phyloP scores from a whole-genome alignment of 2,888 invertebrate genomes.

The Chouioia cunea region DNA sequence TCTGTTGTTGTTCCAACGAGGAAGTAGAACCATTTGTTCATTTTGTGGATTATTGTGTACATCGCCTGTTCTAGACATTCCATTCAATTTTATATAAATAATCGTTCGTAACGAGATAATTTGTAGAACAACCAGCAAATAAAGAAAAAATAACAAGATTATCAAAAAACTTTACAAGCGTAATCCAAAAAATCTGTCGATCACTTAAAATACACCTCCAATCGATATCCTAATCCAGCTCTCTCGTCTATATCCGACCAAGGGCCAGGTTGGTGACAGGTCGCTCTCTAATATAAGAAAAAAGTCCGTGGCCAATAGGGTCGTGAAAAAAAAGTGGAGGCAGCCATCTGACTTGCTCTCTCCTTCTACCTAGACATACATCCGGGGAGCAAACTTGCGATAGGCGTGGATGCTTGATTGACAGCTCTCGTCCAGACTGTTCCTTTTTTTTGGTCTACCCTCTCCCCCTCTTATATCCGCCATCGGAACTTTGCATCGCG shows the following conservation, averaged over 20 bases:
- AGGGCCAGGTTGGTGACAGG: background rate
- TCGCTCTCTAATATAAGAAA: background rate
- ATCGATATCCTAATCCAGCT: too few species aligned
- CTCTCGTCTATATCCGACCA: background rate
- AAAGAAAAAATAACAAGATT: too few species aligned
- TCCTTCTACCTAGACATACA: background rate
- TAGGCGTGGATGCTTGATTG: constrained; percentile 76
- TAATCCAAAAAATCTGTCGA: too few species aligned
- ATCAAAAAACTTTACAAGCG: too few species aligned
- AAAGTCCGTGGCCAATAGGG: background rate
- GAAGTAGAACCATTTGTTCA: constrained; percentile 18
- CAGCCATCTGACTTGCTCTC: background rate
- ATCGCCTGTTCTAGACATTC: too few species aligned
- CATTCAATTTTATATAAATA: too few species aligned
- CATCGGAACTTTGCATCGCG: constrained; percentile 45
- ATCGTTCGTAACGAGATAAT: too few species aligned
- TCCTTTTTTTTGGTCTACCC: background rate
- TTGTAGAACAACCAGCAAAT: too few species aligned
- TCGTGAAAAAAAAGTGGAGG: constrained; percentile 1
- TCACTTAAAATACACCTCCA: too few species aligned
- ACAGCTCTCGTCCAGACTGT: constrained; percentile 76
- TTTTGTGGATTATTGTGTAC: too few species aligned
- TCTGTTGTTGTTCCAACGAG: constrained; percentile 22
- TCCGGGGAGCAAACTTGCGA: constrained; percentile 57
- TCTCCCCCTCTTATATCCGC: constrained; percentile 52